phyloP scores from a whole-genome alignment of 2,888 invertebrate genomes.

The Habrosyne pyritoides region DNA sequence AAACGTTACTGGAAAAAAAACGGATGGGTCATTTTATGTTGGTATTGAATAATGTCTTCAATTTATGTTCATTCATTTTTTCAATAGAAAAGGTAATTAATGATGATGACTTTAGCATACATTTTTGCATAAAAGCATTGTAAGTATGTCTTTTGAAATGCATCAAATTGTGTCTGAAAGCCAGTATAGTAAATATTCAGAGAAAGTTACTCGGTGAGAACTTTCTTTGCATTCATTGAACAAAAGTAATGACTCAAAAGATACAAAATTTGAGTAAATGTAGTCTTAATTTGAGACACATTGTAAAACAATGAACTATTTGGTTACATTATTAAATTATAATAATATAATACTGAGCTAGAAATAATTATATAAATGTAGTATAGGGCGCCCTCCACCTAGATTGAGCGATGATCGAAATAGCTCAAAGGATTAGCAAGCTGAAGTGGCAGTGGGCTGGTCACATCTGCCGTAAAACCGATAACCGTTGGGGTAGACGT shows the following conservation, averaged over 20 bases:
- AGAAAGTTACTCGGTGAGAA: constrained; percentile 6
- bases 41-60: neutral
- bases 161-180: constrained; percentile 4
- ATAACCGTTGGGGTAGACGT: too few species aligned
- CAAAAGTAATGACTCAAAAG: constrained; percentile 5
- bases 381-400: too few species aligned
- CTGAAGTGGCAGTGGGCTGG: too few species aligned
- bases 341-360: neutral
- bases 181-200: constrained; percentile 2
- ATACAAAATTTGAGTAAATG: neutral
- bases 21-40: too few species aligned
- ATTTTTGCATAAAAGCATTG: neutral
- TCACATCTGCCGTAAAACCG: too few species aligned
- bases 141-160: neutral
- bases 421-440: too few species aligned
- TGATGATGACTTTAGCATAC: neutral
- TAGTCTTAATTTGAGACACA: constrained; percentile 1
- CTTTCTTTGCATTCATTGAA: neutral
- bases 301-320: constrained; percentile 1
- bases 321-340: neutral
- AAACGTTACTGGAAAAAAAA: too few species aligned
- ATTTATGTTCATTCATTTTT: neutral
- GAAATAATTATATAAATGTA: too few species aligned
- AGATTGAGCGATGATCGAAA: too few species aligned
- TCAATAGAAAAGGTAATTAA: neutral